Base-by-base conservation (phyloP, 2,113 vertebrate genomes). In the Platysternon megacephalum region DNA sequence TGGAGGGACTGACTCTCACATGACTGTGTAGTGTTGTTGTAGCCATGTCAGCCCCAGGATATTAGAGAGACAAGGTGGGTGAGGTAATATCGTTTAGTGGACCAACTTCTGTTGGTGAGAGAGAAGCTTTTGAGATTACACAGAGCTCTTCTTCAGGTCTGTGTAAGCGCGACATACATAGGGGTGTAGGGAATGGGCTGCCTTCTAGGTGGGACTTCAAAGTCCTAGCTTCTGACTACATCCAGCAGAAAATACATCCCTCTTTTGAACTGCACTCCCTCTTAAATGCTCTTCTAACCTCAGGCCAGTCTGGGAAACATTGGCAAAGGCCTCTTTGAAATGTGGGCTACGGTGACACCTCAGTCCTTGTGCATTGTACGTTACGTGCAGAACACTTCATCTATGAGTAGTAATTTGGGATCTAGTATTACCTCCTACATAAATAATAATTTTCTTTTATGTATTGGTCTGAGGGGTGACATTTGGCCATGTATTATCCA, bases 191-290 rank as follows among this genome's bases (percentile, higher is more conserved):
- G 24, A 72, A 6, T 48, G 87, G 35, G 14, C 48, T 79, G 14
- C 5, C 16, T 90, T 12, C 11, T 46, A 84, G 83, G 8, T 0
- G 0, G 85, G 51, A 79, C 11, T 39, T 90, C 56, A 74, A 46
- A 85, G 16, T 11, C 28, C 10, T 80, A 39, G 2, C 42, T 93
- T 87, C 42, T 89, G n/a, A 11, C 80, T 84, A 0, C 35, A 48
- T 82, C 42, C 86, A 81, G 53, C 17, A 95, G 82, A 96, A 88
- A 68, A 53, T 4, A 0, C 56, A 53, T 39, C 35, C 58, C 16
- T 2, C 19, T 88, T 86, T 79, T 87, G 94, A 83, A 55, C n/a
- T 96, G 84, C 90, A 46, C 84, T 91, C 21, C n/a, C 26, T 90
- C 16, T 21, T 85, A 58, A 48, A 90, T 68, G 90, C 52, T 2